Evolutionary conservation across 2,113 vertebrate species (phyloP).

Genomic region (Colinus virginianus): DNA sequence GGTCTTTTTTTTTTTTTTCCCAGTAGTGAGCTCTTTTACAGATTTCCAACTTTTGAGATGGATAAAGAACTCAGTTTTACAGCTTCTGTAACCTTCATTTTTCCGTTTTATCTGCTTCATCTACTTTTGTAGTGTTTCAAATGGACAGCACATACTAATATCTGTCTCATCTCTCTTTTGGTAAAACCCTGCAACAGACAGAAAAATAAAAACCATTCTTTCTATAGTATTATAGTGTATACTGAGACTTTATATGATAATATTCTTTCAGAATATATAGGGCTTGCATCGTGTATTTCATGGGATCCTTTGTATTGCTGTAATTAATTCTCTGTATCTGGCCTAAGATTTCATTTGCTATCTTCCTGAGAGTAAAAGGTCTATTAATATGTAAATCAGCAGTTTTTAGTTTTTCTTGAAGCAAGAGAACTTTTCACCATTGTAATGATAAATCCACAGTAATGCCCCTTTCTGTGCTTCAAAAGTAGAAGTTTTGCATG

Average conservation of each 20-base stretch:
- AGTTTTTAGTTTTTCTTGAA: neutral
- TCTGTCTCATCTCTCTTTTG: neutral
- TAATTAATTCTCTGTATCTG: conserved; percentile 59
- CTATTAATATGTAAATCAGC: conserved; percentile 49
- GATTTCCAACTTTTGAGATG: neutral
- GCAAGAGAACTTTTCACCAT: conserved; percentile 5
- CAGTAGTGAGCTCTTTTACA: neutral
- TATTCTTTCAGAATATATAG: neutral
- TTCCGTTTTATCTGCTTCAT: neutral
- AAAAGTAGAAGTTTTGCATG: neutral
- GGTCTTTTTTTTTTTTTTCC: neutral
- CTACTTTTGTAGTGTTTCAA: neutral
- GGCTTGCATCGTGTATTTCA: neutral
- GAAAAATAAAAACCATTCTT: neutral
- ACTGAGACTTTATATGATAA: neutral
- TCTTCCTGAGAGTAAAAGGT: neutral
- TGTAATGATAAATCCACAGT: conserved; percentile 20
- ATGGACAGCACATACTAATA: neutral
- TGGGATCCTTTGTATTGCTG: conserved; percentile 21
- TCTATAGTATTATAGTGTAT: neutral
- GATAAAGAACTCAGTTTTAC: neutral
- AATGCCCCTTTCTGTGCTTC: neutral
- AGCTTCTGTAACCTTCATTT: neutral
- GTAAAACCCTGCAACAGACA: neutral
- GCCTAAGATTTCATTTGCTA: conserved; percentile 25